phyloP scores from a whole-genome alignment of 2,113 vertebrate species.

The Accipiter virgatus region DNA sequence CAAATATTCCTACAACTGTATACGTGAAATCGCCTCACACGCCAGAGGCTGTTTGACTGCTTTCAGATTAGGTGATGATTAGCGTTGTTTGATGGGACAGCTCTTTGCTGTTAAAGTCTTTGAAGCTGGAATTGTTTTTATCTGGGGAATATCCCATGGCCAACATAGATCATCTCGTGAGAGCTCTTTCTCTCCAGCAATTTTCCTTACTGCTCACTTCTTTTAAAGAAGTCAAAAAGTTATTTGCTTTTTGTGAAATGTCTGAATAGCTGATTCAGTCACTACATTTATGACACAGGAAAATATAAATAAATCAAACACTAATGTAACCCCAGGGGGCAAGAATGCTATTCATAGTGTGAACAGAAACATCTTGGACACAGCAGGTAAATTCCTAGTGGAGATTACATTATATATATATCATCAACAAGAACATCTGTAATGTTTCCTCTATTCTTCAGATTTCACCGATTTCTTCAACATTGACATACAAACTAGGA shows the following conservation, averaged over 20 bases:
- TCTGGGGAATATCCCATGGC: background rate
- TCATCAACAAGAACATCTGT: background rate
- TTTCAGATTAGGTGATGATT: background rate
- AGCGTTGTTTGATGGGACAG: background rate
- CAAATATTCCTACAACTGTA: background rate
- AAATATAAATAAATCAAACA: slow-evolving; percentile 31
- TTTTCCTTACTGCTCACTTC: background rate
- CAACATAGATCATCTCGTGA: background rate
- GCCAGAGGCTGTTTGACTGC: background rate
- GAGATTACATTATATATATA: background rate
- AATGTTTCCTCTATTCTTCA: background rate
- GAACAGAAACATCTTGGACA: background rate
- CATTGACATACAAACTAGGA: background rate
- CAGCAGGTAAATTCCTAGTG: background rate
- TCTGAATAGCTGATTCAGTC: slow-evolving; percentile 1
- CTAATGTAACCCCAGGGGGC: background rate
- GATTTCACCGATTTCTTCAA: background rate
- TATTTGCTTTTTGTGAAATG: background rate
- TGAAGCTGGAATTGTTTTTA: background rate
- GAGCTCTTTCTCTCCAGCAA: background rate
- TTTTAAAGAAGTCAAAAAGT: background rate
- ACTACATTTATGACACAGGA: background rate
- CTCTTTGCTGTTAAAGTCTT: background rate
- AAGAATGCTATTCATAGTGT: background rate
- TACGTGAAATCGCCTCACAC: background rate